Percentiles rank a stretch among this genome's conserved stretches.
phyloP scores from a whole-genome alignment of 2,888 invertebrate species.

The Drosophila meridionalis region DNA sequence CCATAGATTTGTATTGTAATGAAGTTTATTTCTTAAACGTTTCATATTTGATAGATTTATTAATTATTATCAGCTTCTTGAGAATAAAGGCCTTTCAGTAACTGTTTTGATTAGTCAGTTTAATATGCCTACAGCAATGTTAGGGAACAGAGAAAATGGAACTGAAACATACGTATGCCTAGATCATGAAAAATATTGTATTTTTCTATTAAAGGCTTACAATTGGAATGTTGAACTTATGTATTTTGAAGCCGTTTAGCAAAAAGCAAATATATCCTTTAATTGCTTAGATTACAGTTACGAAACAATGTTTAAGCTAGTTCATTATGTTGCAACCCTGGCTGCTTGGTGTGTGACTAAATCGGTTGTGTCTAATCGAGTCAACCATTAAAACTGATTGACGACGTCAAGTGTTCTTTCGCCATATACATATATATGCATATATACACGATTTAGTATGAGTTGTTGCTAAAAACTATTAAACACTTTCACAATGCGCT shows the following conservation, averaged over 20 bases:
- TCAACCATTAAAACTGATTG: slow-evolving; percentile 67
- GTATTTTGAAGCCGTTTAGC: not conserved
- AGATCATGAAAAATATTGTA: too few relatives aligned
- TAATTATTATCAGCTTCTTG: not conserved
- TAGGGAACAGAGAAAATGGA: not conserved
- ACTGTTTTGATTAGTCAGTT: not conserved
- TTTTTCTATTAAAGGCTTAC: too few relatives aligned
- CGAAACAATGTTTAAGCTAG: not conserved
- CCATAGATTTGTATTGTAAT: too few relatives aligned
- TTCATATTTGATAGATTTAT: too few relatives aligned
- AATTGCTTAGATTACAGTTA: not conserved
- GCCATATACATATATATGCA: slow-evolving; percentile 21
- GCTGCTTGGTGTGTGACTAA: slow-evolving; percentile 21
- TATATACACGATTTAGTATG: slow-evolving; percentile 10
- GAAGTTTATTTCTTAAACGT: too few relatives aligned
- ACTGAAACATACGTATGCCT: not conserved
- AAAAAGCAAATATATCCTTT: not conserved
- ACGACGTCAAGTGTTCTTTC: slow-evolving; percentile 78
- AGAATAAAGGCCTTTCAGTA: not conserved
- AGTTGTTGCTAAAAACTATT: slow-evolving; percentile 32
- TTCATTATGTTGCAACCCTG: not conserved
- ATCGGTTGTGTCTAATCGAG: slow-evolving; percentile 31
- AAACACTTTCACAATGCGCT: slow-evolving; percentile 71
- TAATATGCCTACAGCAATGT: not conserved
- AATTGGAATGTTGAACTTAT: not conserved